phyloP scores from a whole-genome alignment of 2,797 vertebrate species.

The Arctocebus calabarensis region DNA sequence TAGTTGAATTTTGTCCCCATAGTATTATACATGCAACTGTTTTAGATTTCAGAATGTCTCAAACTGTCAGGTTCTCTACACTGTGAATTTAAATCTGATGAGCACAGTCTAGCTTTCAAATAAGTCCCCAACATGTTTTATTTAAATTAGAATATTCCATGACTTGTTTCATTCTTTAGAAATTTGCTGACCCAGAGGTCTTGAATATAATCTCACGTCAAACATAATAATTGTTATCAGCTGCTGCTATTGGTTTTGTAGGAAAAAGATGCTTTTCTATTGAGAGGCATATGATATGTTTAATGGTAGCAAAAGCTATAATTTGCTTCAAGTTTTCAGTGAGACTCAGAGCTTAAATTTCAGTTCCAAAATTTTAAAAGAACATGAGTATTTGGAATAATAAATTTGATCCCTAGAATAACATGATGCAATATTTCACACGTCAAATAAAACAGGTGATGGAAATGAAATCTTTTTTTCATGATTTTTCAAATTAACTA shows the following conservation, averaged over 20 bases:
- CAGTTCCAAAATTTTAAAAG: neutral
- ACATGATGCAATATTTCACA: slow-evolving; percentile 3
- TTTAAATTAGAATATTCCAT: slow-evolving; percentile 68
- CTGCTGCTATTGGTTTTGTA: slow-evolving; percentile 36
- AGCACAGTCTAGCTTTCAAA: slow-evolving; percentile 56
- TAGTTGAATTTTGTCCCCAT: slow-evolving; percentile 45
- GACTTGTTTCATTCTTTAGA: slow-evolving; percentile 32
- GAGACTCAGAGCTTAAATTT: neutral
- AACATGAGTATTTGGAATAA: slow-evolving; percentile 47
- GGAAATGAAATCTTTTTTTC: neutral
- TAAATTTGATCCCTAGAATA: slow-evolving; percentile 1
- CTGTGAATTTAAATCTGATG: slow-evolving; percentile 76
- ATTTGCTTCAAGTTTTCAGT: slow-evolving; percentile 26
- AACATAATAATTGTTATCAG: slow-evolving; percentile 68
- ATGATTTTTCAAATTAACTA: too few species aligned
- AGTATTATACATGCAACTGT: slow-evolving; percentile 12
- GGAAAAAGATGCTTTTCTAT: slow-evolving; percentile 38
- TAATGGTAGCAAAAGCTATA: slow-evolving; percentile 19
- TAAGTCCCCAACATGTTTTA: slow-evolving; percentile 52
- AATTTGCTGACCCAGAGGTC: slow-evolving; percentile 73
- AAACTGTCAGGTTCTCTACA: slow-evolving; percentile 64
- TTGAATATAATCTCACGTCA: slow-evolving; percentile 59
- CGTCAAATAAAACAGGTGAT: neutral
- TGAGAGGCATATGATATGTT: slow-evolving; percentile 16
- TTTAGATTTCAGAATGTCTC: slow-evolving; percentile 16